Evolutionary conservation across 2,888 invertebrate species (phyloP), one percentile per base, ranked within the genome.

Genomic region (Mycalesis mineus): DNA sequence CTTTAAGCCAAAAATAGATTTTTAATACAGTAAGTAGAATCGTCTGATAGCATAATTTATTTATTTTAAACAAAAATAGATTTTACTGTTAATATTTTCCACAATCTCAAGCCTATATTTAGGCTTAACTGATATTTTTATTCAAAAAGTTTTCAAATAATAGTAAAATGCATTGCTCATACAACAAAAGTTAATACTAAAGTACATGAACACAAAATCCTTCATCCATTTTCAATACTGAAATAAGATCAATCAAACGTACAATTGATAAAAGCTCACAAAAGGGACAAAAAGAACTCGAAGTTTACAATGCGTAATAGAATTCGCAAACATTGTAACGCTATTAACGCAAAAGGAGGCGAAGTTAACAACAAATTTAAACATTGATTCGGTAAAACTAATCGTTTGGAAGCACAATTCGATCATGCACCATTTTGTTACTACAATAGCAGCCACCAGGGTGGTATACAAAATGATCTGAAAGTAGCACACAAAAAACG

Each of bases 271-370:
- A 80, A 81, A 76, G 74, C 70, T 71, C 68, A 75, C 79, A 80
- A 76, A 76, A 73, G 66, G 69, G 63, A 77, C 75, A 80, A 80
- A 75, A 75, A 71, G 70, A 67, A 71, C 66, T 72, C 77, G 71
- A 75, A 78, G 70, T 70, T 71, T 73, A 88, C 88, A 88, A 88
- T 81, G 82, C 80, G 87, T 88, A 88, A 88, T 88, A 88, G 85
- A 88, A 88, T 82, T 86, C 83, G 74, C 85, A 86, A 88, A 89
- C 80, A 88, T 88, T 84, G 82, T 87, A 87, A 84, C 83, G 72
- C 80, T 87, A 88, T 88, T 89, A 88, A 84, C 85, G 84, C 84
- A 82, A 87, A 84, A 84, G 87, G 81, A 88, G 88, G 82, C 77
- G 77, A 84, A 86, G 79, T 84, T 83, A 88, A 88, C 88, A 88